Evolutionary conservation across 2,797 vertebrate genomes (phyloP), one percentile per base, ranked within the genome.

Genomic region (Sandelia bainsii): DNA sequence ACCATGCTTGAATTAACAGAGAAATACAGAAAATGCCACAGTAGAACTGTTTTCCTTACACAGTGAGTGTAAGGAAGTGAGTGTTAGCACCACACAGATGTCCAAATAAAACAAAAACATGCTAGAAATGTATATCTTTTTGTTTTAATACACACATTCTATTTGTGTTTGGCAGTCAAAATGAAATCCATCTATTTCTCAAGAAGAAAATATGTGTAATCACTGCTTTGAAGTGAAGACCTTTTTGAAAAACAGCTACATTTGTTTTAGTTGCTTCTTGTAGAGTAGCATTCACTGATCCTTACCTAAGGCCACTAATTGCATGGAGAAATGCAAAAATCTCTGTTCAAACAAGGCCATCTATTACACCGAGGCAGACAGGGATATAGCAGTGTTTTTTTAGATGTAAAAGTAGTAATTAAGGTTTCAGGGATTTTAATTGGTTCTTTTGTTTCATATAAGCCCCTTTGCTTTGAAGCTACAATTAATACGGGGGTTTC

Each of bases 401-500:
- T 69, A 90, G 80, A 91, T 81, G 79, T 79, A 75, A 76, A 91
- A 82, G 79, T 83, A 66, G 82, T 92, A 92, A 94, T 93, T 91
- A 93, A 89, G 83, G 74, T 89, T 92, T 90, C 72, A 76, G 66
- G 62, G 84, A 85, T 83, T 90, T 89, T 91, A 93, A 94, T 93
- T 93, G 92, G 84, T 90, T 90, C 89, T 92, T 91, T 93, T 90
- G 91, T 93, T 87, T 90, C 74, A 75, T 72, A 64, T 88, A 91
- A 88, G 62, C 86, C 81, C 69, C 39, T 37, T 69, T 80, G 70
- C 82, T 94, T 94, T 94, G 89, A 94, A 91, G 90, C 83, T 75
- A 69, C 72, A 77, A 88, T 85, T 79, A 91, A 80, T 34, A 34
- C 66, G 50, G 62, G 56, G 54, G 62, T 57, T 71, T 62, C 44